Evolutionary conservation across 2,113 vertebrate species (phyloP).

Genomic region (Xiphophorus maculatus): DNA sequence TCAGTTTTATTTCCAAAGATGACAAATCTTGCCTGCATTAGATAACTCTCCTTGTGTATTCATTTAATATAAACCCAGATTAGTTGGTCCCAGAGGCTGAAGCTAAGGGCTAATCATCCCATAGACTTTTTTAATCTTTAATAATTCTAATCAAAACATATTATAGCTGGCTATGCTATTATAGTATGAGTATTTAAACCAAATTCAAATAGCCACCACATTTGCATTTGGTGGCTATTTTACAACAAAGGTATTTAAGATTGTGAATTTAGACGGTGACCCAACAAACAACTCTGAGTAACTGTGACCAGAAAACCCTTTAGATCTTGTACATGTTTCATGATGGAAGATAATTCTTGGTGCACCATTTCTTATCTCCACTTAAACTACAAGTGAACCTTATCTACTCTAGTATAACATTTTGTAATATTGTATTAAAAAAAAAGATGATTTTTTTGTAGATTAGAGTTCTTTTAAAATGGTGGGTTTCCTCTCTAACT

Average conservation of each 20-base stretch:
- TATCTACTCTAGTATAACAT: background rate
- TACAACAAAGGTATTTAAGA: background rate
- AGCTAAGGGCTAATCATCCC: background rate
- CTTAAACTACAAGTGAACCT: background rate
- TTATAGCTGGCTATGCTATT: background rate
- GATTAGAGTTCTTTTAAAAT: no score
- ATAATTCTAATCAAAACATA: background rate
- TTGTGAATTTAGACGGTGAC: no score
- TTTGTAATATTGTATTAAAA: background rate
- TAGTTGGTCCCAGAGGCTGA: background rate
- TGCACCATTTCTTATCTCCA: background rate
- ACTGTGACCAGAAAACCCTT: no score
- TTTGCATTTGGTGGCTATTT: background rate
- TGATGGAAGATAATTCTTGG: background rate
- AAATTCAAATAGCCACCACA: background rate
- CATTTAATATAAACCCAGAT: background rate
- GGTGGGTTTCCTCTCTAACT: no score
- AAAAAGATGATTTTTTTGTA: background rate
- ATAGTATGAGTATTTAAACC: background rate
- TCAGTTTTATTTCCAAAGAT: background rate
- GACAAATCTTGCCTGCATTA: background rate
- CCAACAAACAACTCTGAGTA: no score
- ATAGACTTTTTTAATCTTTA: background rate
- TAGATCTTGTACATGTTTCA: background rate
- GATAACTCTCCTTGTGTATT: background rate